phyloP scores from a whole-genome alignment of 2,797 vertebrate species.

The Peromyscus attwateri region DNA sequence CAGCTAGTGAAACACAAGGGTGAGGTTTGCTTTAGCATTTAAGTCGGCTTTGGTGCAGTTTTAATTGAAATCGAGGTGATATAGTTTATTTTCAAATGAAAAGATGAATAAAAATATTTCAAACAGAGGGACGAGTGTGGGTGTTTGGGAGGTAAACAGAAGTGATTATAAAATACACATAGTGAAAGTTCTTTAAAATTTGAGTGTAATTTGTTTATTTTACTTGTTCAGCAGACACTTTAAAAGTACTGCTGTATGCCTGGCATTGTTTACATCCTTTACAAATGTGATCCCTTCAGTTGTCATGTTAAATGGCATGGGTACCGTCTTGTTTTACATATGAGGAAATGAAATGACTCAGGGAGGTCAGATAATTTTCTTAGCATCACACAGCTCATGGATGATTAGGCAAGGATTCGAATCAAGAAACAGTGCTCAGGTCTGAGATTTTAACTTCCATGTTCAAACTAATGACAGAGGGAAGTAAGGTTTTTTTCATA shows the following conservation, averaged over 20 bases:
- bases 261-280: conserved; percentile 8
- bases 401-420: neutral
- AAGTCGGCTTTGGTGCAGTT: neutral
- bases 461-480: neutral
- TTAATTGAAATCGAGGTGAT: neutral
- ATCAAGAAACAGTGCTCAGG: neutral
- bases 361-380: conserved; percentile 3
- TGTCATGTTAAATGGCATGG: neutral
- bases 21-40: neutral
- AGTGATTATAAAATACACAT: neutral
- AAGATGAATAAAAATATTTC: conserved; percentile 11
- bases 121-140: neutral
- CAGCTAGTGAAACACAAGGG: neutral
- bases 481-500: conserved; percentile 48
- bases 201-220: conserved; percentile 16
- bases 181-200: conserved; percentile 46
- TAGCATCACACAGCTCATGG: neutral
- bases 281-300: neutral
- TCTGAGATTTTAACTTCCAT: conserved; percentile 24
- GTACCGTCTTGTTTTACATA: conserved; percentile 13
- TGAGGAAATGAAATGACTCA: conserved; percentile 12
- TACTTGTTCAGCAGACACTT: neutral
- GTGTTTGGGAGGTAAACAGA: conserved; percentile 6
- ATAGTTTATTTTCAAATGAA: conserved; percentile 61
- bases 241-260: neutral